Evolutionary conservation across 2,888 invertebrate genomes (phyloP).

Genomic region (Thymelicus lineola): DNA sequence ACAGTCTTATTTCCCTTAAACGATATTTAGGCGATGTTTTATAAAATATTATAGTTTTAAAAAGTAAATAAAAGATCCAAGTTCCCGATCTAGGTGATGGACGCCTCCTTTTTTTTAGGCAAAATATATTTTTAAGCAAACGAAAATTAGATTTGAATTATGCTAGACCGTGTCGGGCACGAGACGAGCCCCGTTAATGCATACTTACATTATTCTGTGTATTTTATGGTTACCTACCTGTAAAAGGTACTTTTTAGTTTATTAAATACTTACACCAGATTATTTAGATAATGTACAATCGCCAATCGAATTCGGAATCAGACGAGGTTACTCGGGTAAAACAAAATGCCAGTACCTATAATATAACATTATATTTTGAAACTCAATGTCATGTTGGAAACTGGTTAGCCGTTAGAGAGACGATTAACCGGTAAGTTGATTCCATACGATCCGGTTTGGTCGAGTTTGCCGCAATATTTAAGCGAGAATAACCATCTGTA

Average conservation of each 20-base stretch:
- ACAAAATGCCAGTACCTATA: constrained; percentile 29
- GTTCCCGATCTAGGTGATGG: too few relatives aligned
- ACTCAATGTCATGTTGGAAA: constrained; percentile 43
- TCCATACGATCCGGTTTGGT: constrained; percentile 29
- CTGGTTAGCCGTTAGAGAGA: constrained; percentile 41
- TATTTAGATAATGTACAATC: constrained; percentile 1
- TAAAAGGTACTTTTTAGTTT: neutral
- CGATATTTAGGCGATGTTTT: too few relatives aligned
- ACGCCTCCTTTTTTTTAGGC: too few relatives aligned
- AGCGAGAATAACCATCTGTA: neutral
- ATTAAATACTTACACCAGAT: neutral
- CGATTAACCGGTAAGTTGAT: constrained; percentile 26
- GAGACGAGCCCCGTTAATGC: too few relatives aligned
- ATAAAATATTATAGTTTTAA: too few relatives aligned
- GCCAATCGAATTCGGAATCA: constrained; percentile 12
- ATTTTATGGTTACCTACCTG: too few relatives aligned
- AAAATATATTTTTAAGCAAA: too few relatives aligned
- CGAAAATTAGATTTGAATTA: too few relatives aligned
- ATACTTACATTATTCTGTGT: too few relatives aligned
- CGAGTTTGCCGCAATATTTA: constrained; percentile 17
- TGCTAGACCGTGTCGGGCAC: too few relatives aligned
- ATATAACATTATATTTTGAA: constrained; percentile 35
- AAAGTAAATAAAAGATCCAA: too few relatives aligned
- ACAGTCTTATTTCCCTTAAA: too few relatives aligned
- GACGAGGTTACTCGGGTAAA: constrained; percentile 23